Conservation (phyloP, 92 coral and sea anemone species). For the Epizoanthus fatuus region DNA sequence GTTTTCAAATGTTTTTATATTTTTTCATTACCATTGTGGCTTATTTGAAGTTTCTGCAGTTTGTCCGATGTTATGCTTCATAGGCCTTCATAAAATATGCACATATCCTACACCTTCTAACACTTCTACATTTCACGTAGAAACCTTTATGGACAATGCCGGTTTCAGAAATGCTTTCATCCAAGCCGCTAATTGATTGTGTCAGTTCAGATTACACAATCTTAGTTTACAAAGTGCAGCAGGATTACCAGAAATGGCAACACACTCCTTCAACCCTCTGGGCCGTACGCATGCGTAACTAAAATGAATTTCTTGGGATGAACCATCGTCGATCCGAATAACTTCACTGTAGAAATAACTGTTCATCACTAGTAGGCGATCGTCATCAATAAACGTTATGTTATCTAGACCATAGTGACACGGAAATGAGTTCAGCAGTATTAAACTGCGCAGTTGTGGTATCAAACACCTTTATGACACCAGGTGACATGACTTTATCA, state of each 20-base stretch:
- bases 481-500: not conserved
- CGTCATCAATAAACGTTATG: not conserved
- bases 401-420: not conserved
- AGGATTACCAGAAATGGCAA: not conserved
- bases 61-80: no score
- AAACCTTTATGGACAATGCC: no score
- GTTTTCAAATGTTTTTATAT: no score
- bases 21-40: no score
- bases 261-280: not conserved
- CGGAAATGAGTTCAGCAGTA: not conserved
- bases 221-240: not conserved
- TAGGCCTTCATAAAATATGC: no score
- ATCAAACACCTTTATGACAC: not conserved
- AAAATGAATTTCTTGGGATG: not conserved
- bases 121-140: no score
- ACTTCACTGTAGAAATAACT: not conserved
- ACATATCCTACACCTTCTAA: no score
- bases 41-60: no score
- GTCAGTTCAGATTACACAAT: not conserved
- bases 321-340: not conserved
- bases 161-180: no score
- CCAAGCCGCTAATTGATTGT: no score
- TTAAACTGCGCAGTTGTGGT: not conserved
- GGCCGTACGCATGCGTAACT: not conserved
- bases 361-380: not conserved